Percentiles rank a stretch among this genome's conserved stretches.
These are phyloP conservation scores for Oscheius sp. DNA, from an alignment of 2,888 invertebrate genomes.

Conservation along the genomic window DNA sequence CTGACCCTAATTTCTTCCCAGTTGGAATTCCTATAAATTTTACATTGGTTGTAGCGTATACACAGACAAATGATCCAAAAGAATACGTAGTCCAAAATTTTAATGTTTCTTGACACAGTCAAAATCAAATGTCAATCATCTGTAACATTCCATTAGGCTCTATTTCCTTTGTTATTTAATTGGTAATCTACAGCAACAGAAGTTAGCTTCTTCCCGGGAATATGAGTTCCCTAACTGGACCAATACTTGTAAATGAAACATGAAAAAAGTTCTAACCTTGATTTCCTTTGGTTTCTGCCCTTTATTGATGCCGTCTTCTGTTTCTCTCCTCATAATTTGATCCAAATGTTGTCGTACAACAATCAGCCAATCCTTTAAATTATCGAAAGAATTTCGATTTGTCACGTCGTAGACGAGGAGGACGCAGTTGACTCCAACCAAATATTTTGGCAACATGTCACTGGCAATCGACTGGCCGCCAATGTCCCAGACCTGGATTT, in stretches of 20 bases:
- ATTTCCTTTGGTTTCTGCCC: constrained; percentile 1
- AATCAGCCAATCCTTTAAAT: constrained; percentile 81
- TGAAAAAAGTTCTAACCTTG: constrained; percentile 5
- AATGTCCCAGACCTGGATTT: constrained; percentile 84
- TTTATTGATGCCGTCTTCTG: background rate
- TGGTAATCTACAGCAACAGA: too few relatives aligned
- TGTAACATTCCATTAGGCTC: too few relatives aligned
- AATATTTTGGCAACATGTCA: constrained; percentile 82
- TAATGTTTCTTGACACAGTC: too few relatives aligned
- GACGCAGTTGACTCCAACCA: constrained; percentile 77
- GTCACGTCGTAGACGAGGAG: constrained; percentile 87
- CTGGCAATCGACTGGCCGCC: constrained; percentile 84
- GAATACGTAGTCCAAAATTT: too few relatives aligned
- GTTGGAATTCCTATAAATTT: too few relatives aligned
- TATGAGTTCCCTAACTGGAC: too few relatives aligned
- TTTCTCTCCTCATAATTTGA: background rate
- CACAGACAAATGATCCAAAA: too few relatives aligned
- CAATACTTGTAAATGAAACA: background rate
- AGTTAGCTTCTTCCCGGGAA: too few relatives aligned
- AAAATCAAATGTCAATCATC: too few relatives aligned
- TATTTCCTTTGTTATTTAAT: too few relatives aligned
- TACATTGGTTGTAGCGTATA: too few relatives aligned
- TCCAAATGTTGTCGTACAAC: background rate
- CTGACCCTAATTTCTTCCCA: too few relatives aligned
- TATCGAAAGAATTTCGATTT: constrained; percentile 83